Percentiles rank a stretch among this genome's conserved stretches.
Evolutionary conservation across 2,113 vertebrate species (phyloP).

Genomic region (Istiophorus platypterus): DNA sequence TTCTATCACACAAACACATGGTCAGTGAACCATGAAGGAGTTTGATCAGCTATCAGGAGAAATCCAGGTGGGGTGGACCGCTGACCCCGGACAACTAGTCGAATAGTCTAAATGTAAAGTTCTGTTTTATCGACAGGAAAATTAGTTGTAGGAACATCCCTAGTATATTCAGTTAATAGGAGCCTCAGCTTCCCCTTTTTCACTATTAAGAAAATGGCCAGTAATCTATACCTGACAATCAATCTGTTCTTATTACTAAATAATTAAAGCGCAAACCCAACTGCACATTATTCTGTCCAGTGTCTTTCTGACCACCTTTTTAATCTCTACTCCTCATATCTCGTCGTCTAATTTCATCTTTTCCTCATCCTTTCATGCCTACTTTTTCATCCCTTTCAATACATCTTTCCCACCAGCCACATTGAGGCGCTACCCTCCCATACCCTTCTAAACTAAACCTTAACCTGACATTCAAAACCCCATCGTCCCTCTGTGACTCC

Average conservation of each 20-base stretch:
- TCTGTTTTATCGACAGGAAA: too few relatives aligned
- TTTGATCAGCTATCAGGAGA: too few relatives aligned
- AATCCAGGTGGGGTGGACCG: too few relatives aligned
- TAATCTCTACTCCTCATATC: not conserved
- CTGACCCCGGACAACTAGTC: too few relatives aligned
- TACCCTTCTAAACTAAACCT: conserved; percentile 35
- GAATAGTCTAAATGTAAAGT: too few relatives aligned
- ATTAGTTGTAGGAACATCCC: too few relatives aligned
- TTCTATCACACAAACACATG: too few relatives aligned
- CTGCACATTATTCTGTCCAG: not conserved
- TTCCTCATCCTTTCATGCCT: not conserved
- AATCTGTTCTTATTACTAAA: not conserved
- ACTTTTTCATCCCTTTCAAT: not conserved
- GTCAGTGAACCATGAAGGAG: too few relatives aligned
- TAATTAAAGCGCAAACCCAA: not conserved
- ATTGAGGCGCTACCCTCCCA: conserved; percentile 45
- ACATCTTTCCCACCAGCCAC: conserved; percentile 16
- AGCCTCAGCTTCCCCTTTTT: not conserved
- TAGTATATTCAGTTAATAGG: not conserved
- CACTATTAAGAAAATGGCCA: not conserved
- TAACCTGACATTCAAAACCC: conserved; percentile 49
- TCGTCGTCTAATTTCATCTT: not conserved
- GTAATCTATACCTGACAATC: not conserved
- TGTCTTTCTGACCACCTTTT: not conserved
- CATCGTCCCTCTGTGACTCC: conserved; percentile 54